A percentile compares a stretch with the other conserved stretches of the same genome.
These are phyloP conservation scores for Campylomormyrus tamandua DNA, from an alignment of 2,113 vertebrate species.

Conservation along the genomic window DNA sequence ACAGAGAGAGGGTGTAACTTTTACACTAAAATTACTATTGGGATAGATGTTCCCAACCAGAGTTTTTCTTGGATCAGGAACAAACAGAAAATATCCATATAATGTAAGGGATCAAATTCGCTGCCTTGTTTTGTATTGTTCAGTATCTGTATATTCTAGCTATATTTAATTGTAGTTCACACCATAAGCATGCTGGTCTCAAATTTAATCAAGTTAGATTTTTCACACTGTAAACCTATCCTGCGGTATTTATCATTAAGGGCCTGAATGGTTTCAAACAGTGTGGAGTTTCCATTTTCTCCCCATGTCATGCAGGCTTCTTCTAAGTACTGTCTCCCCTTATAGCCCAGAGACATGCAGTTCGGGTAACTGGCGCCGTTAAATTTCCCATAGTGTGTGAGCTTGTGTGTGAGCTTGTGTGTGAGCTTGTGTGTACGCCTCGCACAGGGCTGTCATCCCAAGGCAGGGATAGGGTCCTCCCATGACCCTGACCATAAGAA, in stretches of 20 bases:
- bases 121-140: neutral
- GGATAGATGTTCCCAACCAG: neutral
- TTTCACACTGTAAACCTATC: neutral
- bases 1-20: neutral
- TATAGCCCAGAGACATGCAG: neutral
- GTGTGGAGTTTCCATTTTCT: neutral
- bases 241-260: neutral
- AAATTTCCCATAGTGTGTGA: neutral
- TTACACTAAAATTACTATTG: neutral
- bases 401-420: neutral
- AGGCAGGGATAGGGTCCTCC: neutral
- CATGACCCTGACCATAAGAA: neutral
- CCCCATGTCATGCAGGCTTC: neutral
- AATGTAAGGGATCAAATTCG: neutral
- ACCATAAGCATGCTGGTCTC: neutral
- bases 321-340: neutral
- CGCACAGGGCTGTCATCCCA: neutral
- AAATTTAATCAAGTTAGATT: neutral
- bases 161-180: neutral
- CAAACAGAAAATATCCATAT: neutral
- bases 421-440: neutral
- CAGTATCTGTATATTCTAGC: neutral
- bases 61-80: neutral
- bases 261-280: neutral
- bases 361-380: neutral